Evolutionary conservation across 2,888 invertebrate species (phyloP).

Genomic region (Mystacides longicornis): DNA sequence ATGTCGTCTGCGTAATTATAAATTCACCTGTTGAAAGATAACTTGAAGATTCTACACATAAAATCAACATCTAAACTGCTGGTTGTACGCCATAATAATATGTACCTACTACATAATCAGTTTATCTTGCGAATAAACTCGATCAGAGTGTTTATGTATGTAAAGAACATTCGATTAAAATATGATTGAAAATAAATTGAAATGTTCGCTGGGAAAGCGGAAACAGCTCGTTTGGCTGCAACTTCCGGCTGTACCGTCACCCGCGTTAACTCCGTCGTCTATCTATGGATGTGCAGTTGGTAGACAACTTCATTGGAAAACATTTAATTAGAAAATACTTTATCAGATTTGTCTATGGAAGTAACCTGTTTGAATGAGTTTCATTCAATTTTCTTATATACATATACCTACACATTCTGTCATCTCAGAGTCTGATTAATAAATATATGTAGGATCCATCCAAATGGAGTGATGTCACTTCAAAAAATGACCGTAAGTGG

Average conservation of each 20-base stretch:
- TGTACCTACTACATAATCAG: not conserved
- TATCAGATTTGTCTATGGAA: no score
- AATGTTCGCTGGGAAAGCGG: not conserved
- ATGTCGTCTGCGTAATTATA: no score
- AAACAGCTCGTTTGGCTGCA: not conserved
- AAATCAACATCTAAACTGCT: no score
- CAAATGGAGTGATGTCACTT: no score
- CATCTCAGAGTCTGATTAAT: no score
- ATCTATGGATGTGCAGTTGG: not conserved
- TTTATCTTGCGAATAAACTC: not conserved
- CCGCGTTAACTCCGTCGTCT: not conserved
- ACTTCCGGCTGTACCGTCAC: not conserved
- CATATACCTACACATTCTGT: no score
- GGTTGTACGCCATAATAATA: no score
- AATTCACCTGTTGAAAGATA: no score
- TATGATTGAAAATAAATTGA: not conserved
- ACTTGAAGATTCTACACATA: no score
- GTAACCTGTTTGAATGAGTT: no score
- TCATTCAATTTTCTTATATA: not conserved
- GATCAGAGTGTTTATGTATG: not conserved
- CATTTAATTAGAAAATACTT: not conserved
- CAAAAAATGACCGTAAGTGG: no score
- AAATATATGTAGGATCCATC: no score
- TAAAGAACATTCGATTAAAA: not conserved
- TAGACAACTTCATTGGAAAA: not conserved